Evolutionary conservation across 2,797 vertebrate species (phyloP), one percentile per base, ranked within the genome.

Genomic region (Echeneis naucrates): DNA sequence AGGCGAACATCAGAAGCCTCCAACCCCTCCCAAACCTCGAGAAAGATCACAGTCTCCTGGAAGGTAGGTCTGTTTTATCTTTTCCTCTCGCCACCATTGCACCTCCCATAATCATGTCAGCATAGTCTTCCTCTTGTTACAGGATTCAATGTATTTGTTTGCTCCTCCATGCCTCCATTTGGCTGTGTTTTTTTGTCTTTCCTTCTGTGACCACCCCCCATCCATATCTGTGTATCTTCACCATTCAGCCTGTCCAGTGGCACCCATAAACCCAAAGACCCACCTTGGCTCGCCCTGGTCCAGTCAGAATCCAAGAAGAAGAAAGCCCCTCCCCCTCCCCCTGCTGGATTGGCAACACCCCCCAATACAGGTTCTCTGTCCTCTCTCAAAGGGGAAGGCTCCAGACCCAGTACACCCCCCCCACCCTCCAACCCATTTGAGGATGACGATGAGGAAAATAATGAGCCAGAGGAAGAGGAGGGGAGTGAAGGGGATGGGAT

Each of bases 281-380:
- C 98, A 3, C 98, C 98, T 0, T 99, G 98, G 98, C 95, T 99
- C 76, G 88, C 95, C 3, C 93, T 99, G 86, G 98, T 99, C 77
- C 96, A 97, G 75, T 92, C 94, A 62, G 96, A 99, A 78, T 4
- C 95, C 75, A 97, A 94, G 93, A 99, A 95, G 94, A 98, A 96
- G 92, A 95, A 94, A 48, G 95, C 97, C 75, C 96, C 95, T 32
- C 95, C 95, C 84, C 95, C 91, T 19, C 95, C 95, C 80, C 78
- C 42, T 54, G 88, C 72, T 0, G 86, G 91, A 64, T 84, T 77
- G 21, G 64, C 79, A 8, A 87, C 68, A 11, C 93, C 89, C 66
- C 80, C 88, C 67, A 86, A 86, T 24, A 54, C 92, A 90, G 82
- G 84, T 80, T 90, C 95, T 94, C 38, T 87, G 90, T 7, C 95